Base-by-base conservation (phyloP, 2,113 vertebrate genomes). In the Lichenostomus cassidix region DNA sequence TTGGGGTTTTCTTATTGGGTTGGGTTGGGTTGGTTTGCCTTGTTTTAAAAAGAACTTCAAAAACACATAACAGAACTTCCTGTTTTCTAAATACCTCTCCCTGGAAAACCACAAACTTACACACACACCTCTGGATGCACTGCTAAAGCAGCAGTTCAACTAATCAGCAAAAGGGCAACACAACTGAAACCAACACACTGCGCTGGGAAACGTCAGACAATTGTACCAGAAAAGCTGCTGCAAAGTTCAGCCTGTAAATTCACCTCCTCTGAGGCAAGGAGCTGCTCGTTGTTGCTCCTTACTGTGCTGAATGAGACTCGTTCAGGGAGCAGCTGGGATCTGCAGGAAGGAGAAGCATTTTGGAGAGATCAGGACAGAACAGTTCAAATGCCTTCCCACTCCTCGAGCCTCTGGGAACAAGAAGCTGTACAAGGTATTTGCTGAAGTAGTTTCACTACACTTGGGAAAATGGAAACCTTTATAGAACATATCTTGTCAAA, bases 61-160 rank as follows among this genome's bases (percentile, higher is more conserved):
- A 78, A n/a, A 52, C 7, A 4, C 7, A 25, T 4, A 80, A 42
- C 24, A 63, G 24, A 78, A 42, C 23, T 25, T 47, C 15, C 33
- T 2, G 2, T 63, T 44, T 59, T 53, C 59, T 73, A 5, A 5
- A 47, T 15, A 46, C 5, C 47, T 56, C 41, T 69, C 24, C 17
- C 70, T 56, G 23, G 35, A 78, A 74, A 74, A 39, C 19, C 29
- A 27, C 17, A 17, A 16, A 8, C 37, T 24, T 74, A 50, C 39
- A 4, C 29, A 14, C 13, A 5, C 0, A 0, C 5, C 22, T 56
- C 76, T 10, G 52, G 41, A 23, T 4, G 15, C 41, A 10, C 29
- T 52, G 8, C 42, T 33, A 10, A 35, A 47, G 62, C 47, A 50
- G 14, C 53, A 12, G 29, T 8, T 56, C 50, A 37, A 10, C 33